These are phyloP conservation scores for Octodon degus DNA, from an alignment of 2,113 vertebrate species.

Conservation along the genomic window DNA sequence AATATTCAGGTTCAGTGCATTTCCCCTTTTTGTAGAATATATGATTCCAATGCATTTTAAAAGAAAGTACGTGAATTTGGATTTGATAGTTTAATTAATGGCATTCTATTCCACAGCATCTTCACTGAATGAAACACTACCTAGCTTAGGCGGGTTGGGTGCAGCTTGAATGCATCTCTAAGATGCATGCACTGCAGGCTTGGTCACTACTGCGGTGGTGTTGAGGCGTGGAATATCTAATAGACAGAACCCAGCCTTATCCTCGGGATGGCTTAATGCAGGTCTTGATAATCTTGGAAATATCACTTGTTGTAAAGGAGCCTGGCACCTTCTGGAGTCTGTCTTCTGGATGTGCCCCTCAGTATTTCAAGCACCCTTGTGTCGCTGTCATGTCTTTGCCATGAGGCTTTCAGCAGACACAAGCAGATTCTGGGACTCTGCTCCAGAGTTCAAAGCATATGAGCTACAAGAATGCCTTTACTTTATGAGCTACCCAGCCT, in stretches of 20 bases:
- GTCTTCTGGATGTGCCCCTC: neutral
- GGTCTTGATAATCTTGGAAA: neutral
- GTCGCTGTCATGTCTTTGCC: neutral
- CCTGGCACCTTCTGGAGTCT: neutral
- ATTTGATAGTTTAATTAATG: neutral
- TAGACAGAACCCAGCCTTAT: fast-evolving
- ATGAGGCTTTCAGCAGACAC: neutral
- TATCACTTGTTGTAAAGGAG: neutral
- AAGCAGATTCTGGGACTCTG: neutral
- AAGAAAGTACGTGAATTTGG: neutral
- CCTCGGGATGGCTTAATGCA: neutral
- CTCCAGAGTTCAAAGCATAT: neutral
- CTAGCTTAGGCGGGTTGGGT: neutral
- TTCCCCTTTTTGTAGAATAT: constrained; percentile 2
- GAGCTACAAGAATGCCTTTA: neutral
- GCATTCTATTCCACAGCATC: neutral
- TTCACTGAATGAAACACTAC: neutral
- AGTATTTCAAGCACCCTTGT: neutral
- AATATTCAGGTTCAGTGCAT: neutral
- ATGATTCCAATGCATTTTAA: neutral
- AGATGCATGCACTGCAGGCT: neutral
- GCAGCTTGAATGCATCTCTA: neutral
- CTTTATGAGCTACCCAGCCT: neutral
- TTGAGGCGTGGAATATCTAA: too few species aligned
- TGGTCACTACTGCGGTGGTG: neutral